Percentiles rank a stretch among this genome's conserved stretches.
Conservation (phyloP, 1,140 invertebrate species). For the Scaptomyza montana region DNA sequence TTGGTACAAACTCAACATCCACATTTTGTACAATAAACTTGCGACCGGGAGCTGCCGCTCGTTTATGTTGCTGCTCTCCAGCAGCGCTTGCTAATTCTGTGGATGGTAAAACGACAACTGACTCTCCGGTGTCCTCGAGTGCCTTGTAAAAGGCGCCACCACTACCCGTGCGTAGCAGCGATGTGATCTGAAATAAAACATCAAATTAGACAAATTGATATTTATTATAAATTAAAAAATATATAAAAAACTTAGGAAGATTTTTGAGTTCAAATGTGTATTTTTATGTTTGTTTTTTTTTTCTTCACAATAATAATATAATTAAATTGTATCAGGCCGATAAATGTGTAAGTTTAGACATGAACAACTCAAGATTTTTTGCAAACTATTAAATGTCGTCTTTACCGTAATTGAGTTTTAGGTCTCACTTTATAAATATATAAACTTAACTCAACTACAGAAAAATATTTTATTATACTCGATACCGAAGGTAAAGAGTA, state of each 20-base stretch:
- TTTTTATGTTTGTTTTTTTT: no score
- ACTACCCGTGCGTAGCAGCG: conserved; percentile 67
- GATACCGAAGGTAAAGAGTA: no score
- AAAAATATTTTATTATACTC: no score
- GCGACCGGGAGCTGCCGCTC: conserved; percentile 3
- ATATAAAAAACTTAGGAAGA: neutral
- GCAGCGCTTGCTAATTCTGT: conserved; percentile 14
- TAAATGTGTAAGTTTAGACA: no score
- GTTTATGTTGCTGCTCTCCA: conserved; percentile 16
- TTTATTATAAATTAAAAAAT: conserved; percentile 1
- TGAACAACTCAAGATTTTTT: no score
- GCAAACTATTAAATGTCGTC: no score
- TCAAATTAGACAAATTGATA: neutral
- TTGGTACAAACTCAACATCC: conserved; percentile 74
- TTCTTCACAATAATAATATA: no score
- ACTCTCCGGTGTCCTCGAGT: conserved; percentile 52
- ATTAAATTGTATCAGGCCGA: no score
- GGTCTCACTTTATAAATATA: no score
- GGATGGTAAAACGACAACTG: conserved; percentile 19
- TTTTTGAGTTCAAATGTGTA: no score
- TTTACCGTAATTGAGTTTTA: no score
- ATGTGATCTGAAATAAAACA: conserved; percentile 68
- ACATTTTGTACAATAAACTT: conserved; percentile 37
- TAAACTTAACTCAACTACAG: no score
- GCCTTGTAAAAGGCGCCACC: conserved; percentile 68